Percentiles rank a stretch among this genome's conserved stretches.
These are phyloP conservation scores for Scolopax bukidnonensis DNA, from an alignment of 2,797 vertebrate genomes.

Conservation along the genomic window DNA sequence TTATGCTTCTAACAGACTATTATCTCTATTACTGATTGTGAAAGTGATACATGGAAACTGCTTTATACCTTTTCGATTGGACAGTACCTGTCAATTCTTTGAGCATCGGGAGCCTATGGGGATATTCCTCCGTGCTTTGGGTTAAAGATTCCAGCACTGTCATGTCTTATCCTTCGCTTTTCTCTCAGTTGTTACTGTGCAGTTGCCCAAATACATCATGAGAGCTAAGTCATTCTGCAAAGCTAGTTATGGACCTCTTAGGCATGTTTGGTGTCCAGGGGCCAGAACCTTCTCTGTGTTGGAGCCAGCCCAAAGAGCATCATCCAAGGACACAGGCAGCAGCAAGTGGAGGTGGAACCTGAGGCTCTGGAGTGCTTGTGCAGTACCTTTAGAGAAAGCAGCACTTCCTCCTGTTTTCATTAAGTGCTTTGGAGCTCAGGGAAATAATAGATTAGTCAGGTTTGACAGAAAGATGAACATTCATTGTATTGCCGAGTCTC, in stretches of 20 bases:
- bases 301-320: neutral
- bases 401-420: neutral
- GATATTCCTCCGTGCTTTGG: neutral
- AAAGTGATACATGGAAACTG: neutral
- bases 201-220: neutral
- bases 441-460: constrained; percentile 64
- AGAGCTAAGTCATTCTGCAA: neutral
- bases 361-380: neutral
- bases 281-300: neutral
- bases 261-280: neutral
- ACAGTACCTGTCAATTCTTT: neutral
- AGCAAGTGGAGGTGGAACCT: neutral
- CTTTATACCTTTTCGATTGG: neutral
- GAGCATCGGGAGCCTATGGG: neutral
- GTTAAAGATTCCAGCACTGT: neutral
- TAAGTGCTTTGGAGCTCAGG: constrained; percentile 58
- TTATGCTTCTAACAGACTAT: neutral
- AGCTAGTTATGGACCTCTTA: neutral
- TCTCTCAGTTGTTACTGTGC: neutral
- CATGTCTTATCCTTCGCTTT: neutral
- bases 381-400: neutral
- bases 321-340: neutral
- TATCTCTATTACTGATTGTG: neutral
- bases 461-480: constrained; percentile 62
- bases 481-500: constrained; percentile 57